Percentiles rank a stretch among this genome's conserved stretches.
Conservation (phyloP, 2,797 vertebrate species). For the Enoplosus armatus region DNA sequence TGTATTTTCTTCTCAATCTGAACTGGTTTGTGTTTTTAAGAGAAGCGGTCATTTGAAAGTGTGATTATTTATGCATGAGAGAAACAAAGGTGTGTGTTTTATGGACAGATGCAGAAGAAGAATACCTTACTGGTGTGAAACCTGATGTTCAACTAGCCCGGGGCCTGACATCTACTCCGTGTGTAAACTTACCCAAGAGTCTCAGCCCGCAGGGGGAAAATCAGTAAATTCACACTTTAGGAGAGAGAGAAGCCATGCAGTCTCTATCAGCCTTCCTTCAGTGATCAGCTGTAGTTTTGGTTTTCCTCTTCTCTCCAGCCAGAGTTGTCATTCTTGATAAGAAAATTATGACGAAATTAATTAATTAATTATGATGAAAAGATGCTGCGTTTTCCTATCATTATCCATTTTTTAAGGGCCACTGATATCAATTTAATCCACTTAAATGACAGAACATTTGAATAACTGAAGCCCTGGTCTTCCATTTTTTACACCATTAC, state of each 20-base stretch:
- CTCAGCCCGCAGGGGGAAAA: constrained; percentile 40
- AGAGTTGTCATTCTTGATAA: constrained; percentile 1
- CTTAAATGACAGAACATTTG: constrained; percentile 19
- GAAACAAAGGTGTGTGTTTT: constrained; percentile 3
- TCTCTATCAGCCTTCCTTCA: constrained; percentile 15
- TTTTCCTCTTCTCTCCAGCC: constrained; percentile 26
- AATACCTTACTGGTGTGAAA: constrained; percentile 42
- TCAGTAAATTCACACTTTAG: constrained; percentile 34
- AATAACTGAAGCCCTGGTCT: background rate
- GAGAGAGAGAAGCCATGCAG: background rate
- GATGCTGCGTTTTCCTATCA: constrained; percentile 6
- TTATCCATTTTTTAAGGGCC: background rate
- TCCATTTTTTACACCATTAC: background rate
- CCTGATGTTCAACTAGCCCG: constrained; percentile 23
- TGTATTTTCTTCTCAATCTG: background rate
- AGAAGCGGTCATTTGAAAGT: background rate
- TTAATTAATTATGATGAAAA: no score
- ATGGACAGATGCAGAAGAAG: constrained; percentile 16
- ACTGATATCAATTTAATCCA: constrained; percentile 2
- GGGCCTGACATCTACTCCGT: constrained; percentile 6
- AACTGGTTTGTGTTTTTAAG: background rate
- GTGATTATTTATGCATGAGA: background rate
- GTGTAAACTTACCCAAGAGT: constrained; percentile 48
- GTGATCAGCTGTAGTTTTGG: background rate
- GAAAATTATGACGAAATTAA: background rate